phyloP scores from a whole-genome alignment of 2,113 vertebrate genomes.

The Hymenochirus boettgeri region DNA sequence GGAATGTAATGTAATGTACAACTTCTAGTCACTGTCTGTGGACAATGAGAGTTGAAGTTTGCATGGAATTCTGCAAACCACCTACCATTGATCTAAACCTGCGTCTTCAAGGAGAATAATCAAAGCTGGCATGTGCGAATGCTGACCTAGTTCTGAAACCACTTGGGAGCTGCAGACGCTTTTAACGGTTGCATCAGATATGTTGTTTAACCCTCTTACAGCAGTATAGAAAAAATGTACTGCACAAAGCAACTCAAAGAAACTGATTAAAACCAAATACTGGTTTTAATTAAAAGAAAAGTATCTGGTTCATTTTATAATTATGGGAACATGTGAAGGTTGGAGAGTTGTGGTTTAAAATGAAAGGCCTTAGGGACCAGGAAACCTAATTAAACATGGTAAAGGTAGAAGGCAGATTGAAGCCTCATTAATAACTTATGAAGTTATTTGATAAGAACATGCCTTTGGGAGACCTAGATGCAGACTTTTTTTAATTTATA shows the following conservation, averaged over 20 bases:
- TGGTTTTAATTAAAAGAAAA: slow-evolving; percentile 40
- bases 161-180: background rate
- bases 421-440: slow-evolving; percentile 42
- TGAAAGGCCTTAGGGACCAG: slow-evolving; percentile 35
- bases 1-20: too few species aligned
- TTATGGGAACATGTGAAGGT: slow-evolving; percentile 41
- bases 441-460: slow-evolving; percentile 41
- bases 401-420: slow-evolving; percentile 41
- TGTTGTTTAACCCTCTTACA: slow-evolving; percentile 10
- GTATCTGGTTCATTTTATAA: slow-evolving; percentile 36
- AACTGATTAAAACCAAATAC: slow-evolving; percentile 24
- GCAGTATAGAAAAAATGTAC: background rate
- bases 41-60: too few species aligned
- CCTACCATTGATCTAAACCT: background rate
- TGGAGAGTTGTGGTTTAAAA: slow-evolving; percentile 34
- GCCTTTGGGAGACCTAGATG: slow-evolving; percentile 39
- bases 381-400: slow-evolving; percentile 44
- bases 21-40: too few species aligned
- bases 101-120: background rate
- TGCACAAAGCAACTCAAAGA: background rate
- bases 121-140: background rate
- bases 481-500: slow-evolving; percentile 38
- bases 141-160: background rate
- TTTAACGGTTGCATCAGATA: background rate
- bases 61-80: background rate